Evolutionary conservation across 2,113 vertebrate genomes (phyloP).

Genomic region (Procapra przewalskii): DNA sequence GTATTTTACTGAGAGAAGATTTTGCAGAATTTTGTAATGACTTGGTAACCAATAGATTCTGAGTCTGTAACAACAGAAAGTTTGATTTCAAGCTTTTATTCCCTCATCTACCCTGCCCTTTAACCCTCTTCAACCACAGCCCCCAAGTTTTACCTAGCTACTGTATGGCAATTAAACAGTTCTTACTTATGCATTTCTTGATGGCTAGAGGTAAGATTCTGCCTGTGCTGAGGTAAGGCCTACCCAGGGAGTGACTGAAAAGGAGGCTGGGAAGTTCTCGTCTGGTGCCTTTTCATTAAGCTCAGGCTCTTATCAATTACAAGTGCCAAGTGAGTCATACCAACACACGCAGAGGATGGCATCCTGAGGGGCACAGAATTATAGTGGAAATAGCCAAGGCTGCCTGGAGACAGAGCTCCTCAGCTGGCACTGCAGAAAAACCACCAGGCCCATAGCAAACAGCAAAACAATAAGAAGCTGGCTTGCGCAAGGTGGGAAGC

Average conservation of each 20-base stretch:
- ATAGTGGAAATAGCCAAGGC: not conserved
- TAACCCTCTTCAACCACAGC: not conserved
- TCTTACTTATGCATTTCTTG: not conserved
- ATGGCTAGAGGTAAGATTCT: not conserved
- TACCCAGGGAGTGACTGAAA: not conserved
- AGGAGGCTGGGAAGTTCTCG: not conserved
- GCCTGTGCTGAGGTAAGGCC: not conserved
- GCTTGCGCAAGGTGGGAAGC: not conserved
- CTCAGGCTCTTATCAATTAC: not conserved
- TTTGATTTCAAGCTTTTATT: not conserved
- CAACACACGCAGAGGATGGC: not conserved
- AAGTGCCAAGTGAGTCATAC: slow-evolving; percentile 38
- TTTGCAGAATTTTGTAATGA: slow-evolving; percentile 25
- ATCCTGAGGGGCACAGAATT: slow-evolving; percentile 29
- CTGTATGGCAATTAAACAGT: not conserved
- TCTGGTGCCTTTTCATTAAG: not conserved
- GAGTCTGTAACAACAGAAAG: slow-evolving; percentile 11
- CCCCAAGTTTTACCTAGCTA: not conserved
- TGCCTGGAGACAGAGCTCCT: not conserved
- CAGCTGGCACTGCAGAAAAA: not conserved
- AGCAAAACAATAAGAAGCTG: not conserved
- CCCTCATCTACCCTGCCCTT: not conserved
- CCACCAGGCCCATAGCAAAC: not conserved
- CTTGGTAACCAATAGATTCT: not conserved
- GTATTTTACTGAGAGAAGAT: not conserved